A percentile compares a stretch with the other conserved stretches of the same genome.
Conservation (phyloP, 2,113 vertebrate species). For the Corythaeola cristata region DNA sequence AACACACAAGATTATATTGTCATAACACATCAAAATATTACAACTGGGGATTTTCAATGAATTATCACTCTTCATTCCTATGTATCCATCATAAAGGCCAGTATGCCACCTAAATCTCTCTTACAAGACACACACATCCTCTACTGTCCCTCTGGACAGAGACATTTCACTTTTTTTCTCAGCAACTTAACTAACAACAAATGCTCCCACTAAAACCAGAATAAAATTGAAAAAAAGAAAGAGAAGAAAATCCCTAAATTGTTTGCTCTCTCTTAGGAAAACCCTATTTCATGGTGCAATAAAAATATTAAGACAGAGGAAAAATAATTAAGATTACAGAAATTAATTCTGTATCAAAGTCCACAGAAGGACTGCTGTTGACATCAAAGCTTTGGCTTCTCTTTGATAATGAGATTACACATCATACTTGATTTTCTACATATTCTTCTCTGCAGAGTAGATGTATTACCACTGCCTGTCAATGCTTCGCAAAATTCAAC, state of each 20-base stretch:
- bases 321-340: conserved; percentile 53
- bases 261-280: neutral
- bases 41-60: neutral
- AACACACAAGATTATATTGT: neutral
- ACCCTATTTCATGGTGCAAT: neutral
- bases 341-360: conserved; percentile 37
- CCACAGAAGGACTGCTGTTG: conserved; percentile 1
- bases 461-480: neutral
- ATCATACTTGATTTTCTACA: neutral
- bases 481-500: neutral
- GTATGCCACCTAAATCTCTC: neutral
- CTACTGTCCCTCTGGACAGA: neutral
- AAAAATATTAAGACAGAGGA: neutral
- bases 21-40: neutral
- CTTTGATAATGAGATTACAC: conserved; percentile 44
- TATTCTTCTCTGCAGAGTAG: neutral
- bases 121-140: neutral
- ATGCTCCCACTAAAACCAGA: neutral
- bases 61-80: neutral
- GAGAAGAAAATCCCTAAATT: neutral
- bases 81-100: neutral
- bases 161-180: neutral
- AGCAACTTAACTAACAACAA: neutral
- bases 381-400: conserved; percentile 37
- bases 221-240: neutral